Evolutionary conservation across 2,888 invertebrate genomes (phyloP), one percentile per base, ranked within the genome.

Genomic region (Orthosia gracilis): DNA sequence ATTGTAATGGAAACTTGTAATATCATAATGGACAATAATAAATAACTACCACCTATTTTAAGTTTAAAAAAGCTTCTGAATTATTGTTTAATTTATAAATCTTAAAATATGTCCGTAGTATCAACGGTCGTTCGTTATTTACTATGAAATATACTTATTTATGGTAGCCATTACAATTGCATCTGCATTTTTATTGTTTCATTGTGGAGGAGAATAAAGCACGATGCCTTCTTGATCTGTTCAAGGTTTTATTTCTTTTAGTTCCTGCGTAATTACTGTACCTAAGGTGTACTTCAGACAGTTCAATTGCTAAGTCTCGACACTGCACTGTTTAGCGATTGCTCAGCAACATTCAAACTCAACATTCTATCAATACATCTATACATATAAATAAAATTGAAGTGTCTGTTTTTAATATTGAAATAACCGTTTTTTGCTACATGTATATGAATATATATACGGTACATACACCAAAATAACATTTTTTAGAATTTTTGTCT

Each of bases 71-170:
- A 78, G 76, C 75, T 73, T 74, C 74, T 71, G 74, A 77, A 73
- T 74, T 72, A 82, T 76, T 74, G 69, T 78, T 76, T 78, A 71
- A 80, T 83, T 78, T 83, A 84, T 82, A 84, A 77, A 82, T 84
- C 82, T 83, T 86, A 76, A 79, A 82, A 80, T 82, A 80, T 71
- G 76, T 80, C 66, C 77, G 54, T 26, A 69, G 75, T 40, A 45
- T 76, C 68, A 85, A 80, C 85, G 74, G 67, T 65, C 45, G 26
- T 69, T 66, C 77, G 54, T 84, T 83, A 88, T 89, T 87, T 88
- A 86, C 82, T 85, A 87, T 74, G 77, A 79, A 78, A 85, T 82
- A 79, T 84, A 75, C 73, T 84, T 86, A 87, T 86, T 88, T 86
- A 89, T 85, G 79, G 79, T 69, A 57, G 67, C 79, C 80, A 85